Percentiles rank a stretch among this genome's conserved stretches.
These are phyloP conservation scores for Heliothis peltigera DNA, from an alignment of 2,888 invertebrate species.

Conservation along the genomic window DNA sequence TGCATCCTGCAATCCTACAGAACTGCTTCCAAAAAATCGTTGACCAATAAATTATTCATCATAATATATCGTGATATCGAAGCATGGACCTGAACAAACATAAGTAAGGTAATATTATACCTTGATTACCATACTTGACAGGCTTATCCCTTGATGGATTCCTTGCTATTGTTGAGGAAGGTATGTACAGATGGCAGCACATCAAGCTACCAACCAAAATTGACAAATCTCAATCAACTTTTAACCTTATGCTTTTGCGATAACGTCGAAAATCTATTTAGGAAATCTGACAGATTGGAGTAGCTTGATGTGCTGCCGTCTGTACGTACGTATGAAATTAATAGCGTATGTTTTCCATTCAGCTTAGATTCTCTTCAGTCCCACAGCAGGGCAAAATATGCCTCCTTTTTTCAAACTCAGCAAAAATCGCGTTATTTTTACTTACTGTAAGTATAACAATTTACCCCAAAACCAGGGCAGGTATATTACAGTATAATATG, in stretches of 20 bases:
- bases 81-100: slow-evolving; percentile 23
- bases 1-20: no score
- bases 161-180: neutral
- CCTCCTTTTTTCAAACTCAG: no score
- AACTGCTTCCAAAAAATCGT: no score
- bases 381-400: no score
- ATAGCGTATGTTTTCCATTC: neutral
- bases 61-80: neutral
- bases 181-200: no score
- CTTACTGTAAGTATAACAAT: neutral
- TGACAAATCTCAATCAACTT: no score
- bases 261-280: no score
- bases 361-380: no score
- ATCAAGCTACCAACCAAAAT: no score
- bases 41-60: slow-evolving; percentile 10
- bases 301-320: no score
- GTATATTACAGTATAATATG: slow-evolving; percentile 21
- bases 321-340: neutral
- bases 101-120: neutral
- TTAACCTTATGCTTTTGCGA: no score
- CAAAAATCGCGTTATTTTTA: neutral
- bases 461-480: neutral
- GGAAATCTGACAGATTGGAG: no score
- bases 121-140: slow-evolving; percentile 25
- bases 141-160: slow-evolving; percentile 39